Base-by-base conservation (phyloP, 2,888 invertebrate genomes). In the Mesorhabditis spiculigera region DNA sequence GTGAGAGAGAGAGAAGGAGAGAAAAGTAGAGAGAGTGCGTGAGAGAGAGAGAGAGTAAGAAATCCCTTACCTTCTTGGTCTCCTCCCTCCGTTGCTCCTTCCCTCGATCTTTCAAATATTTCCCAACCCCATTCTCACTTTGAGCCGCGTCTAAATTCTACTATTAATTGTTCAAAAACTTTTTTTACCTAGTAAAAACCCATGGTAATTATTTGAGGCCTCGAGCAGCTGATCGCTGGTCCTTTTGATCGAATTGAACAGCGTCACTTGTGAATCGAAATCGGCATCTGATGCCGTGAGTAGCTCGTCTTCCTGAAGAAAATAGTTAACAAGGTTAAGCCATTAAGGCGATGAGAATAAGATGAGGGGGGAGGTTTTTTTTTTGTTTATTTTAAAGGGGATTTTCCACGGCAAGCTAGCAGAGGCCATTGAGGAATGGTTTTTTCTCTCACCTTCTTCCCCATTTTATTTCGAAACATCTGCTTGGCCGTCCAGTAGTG, bases 401-500 rank as follows among this genome's bases (percentile, higher is more conserved):
- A 13, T 50, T 10, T 50, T 1, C n/a, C 58, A n/a, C 58, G 10
- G 58, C 10, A 50, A 50, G n/a, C 58, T 10, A 50, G 8, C 58
- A 50, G 3, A 50, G 10, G 58, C 8, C 58, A n/a, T 13, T 50
- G n/a, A 28, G 28, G 28, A 28, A 28, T 28, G 28, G 28, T 50
- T 50, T 13, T 50, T 50, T 50, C 58, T 13, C 61, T 65, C 41
- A 75, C 79, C 73, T 80, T 81, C 65, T 80, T 81, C 10, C 83
- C 81, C 61, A 83, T 63, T 71, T 83, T 83, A 4, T 75, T 75
- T 63, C 81, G 65, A 43, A 83, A 68, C 65, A 93, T 92, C 88
- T 96, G 96, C 87, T 96, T 97, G 5, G 97, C 96, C 70, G 96
- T 92, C 96, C 96, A 98, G 88, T 93, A 97, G 81, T 95, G 94